phyloP scores from a whole-genome alignment of 2,797 vertebrate species.

The Anolis apletophallus region DNA sequence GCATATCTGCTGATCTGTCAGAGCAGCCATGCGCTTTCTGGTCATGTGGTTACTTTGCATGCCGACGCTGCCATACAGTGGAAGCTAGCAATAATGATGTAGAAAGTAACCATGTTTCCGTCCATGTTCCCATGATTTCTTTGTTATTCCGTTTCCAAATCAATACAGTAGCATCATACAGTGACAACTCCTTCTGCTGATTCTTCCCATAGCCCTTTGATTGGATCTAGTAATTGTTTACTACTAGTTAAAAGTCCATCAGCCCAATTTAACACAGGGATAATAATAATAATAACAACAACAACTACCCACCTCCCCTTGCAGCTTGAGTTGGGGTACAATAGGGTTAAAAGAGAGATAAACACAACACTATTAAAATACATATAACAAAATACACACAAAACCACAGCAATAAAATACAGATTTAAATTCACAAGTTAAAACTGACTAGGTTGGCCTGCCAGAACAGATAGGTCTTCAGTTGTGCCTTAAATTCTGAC shows the following conservation, averaged over 20 bases:
- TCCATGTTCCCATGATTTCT: neutral
- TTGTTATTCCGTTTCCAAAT: neutral
- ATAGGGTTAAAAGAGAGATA: no score
- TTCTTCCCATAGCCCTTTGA: neutral
- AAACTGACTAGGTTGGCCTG: no score
- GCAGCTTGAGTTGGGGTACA: no score
- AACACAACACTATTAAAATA: no score
- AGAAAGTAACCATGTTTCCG: neutral
- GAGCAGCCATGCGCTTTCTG: neutral
- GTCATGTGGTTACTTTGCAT: neutral
- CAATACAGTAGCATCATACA: neutral
- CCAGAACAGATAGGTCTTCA: no score
- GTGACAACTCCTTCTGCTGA: neutral
- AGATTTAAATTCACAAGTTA: no score
- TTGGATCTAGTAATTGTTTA: neutral
- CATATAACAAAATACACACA: no score
- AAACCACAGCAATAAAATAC: no score
- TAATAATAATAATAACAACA: no score
- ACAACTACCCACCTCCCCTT: no score
- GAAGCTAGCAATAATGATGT: neutral
- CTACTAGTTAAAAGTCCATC: neutral
- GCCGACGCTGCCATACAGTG: neutral
- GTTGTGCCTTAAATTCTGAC: no score
- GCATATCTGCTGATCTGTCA: neutral
- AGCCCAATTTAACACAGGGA: no score